Conservation (phyloP, 1,140 invertebrate genomes). For the Neodiprion lecontei region DNA sequence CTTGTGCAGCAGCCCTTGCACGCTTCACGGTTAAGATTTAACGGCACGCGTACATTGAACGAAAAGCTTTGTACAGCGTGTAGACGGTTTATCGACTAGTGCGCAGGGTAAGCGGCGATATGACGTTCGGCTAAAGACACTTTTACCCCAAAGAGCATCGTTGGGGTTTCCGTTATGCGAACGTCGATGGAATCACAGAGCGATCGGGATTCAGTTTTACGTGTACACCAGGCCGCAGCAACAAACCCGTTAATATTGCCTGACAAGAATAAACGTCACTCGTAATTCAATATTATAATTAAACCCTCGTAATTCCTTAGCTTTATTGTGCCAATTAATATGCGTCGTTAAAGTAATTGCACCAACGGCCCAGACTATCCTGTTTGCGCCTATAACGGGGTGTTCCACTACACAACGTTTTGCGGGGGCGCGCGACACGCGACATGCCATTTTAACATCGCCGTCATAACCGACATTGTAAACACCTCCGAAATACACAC, state of each 20-base stretch:
- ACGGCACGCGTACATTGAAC: no score
- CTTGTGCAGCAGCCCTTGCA: no score
- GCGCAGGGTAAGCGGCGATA: no score
- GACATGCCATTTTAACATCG: conserved; percentile 16
- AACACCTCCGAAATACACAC: neutral
- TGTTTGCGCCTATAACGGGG: conserved; percentile 24
- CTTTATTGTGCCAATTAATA: conserved; percentile 60
- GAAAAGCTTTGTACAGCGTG: no score
- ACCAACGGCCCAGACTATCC: conserved; percentile 27
- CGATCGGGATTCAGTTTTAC: no score
- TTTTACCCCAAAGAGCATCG: no score
- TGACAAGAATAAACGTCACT: conserved; percentile 56
- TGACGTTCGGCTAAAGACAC: no score
- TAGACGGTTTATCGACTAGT: no score
- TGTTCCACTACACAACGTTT: neutral
- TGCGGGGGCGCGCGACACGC: conserved; percentile 28
- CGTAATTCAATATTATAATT: conserved; percentile 62
- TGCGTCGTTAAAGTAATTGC: conserved; percentile 55
- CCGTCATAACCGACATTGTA: neutral
- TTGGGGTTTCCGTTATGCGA: no score
- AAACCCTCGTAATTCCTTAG: conserved; percentile 49
- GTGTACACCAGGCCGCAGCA: neutral
- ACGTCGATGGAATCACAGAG: no score
- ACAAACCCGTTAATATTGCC: conserved; percentile 49
- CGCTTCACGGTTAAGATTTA: no score